Percentiles rank a stretch among this genome's conserved stretches.
Conservation (phyloP, 2,113 vertebrate species). For the Epinephelus moara region DNA sequence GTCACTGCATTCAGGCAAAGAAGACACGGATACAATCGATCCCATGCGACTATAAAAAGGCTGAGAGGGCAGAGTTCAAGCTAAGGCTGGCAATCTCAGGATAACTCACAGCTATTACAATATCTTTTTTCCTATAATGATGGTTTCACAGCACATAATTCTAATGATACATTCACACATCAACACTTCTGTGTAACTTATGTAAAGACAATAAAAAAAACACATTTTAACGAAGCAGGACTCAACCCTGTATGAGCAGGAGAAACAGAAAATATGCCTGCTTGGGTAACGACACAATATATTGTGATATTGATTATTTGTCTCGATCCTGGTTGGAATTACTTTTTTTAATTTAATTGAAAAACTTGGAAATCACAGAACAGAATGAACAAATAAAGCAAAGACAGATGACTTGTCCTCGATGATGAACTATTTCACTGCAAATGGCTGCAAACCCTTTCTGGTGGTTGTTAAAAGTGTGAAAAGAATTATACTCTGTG, state of each 20-base stretch:
- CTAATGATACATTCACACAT: background rate
- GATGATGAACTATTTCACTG: background rate
- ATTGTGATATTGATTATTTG: background rate
- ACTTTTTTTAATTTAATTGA: background rate
- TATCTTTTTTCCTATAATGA: background rate
- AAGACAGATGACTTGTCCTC: background rate
- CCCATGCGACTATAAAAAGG: background rate
- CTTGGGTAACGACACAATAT: background rate
- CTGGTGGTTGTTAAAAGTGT: background rate
- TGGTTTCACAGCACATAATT: background rate
- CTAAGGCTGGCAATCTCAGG: background rate
- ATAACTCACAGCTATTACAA: background rate
- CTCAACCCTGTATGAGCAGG: background rate
- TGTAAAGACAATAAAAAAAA: background rate
- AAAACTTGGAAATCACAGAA: conserved; percentile 5
- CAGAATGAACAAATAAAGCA: conserved; percentile 6
- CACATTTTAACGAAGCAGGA: background rate
- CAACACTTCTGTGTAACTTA: background rate
- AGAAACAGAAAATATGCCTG: background rate
- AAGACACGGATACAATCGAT: conserved; percentile 7
- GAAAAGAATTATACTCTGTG: background rate
- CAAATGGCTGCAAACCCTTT: background rate
- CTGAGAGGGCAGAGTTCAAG: conserved; percentile 4
- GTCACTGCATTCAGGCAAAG: conserved; percentile 16
- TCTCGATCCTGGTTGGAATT: background rate